Percentiles rank a stretch among this genome's conserved stretches.
These are phyloP conservation scores for Zoanthus solanderi DNA, from an alignment of 92 coral and sea anemone genomes.

Conservation along the genomic window DNA sequence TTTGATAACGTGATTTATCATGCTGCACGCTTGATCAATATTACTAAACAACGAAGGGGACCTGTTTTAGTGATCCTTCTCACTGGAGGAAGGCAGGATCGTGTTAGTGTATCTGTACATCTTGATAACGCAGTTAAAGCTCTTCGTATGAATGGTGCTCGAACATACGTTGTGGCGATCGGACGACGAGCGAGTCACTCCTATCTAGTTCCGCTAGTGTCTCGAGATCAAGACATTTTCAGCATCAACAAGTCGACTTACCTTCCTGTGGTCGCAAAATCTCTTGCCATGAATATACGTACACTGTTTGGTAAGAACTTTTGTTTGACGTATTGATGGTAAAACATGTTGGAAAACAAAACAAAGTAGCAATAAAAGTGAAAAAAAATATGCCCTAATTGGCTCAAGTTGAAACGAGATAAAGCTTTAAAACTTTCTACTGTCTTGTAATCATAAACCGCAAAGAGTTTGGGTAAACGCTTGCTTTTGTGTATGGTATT, in stretches of 20 bases:
- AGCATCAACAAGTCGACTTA: background rate
- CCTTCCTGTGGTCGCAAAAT: constrained; percentile 23
- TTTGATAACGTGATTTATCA: constrained; percentile 42
- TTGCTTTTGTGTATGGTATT: too few relatives aligned
- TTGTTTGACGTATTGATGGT: background rate
- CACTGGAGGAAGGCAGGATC: constrained; percentile 53
- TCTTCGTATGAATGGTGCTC: constrained; percentile 16
- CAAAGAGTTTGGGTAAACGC: too few relatives aligned
- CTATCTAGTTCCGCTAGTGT: constrained; percentile 11
- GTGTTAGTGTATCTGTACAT: constrained; percentile 18
- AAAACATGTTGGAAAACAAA: background rate
- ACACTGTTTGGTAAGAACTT: constrained; percentile 31
- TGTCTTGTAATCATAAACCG: too few relatives aligned
- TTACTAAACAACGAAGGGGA: constrained; percentile 40
- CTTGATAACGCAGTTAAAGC: constrained; percentile 13
- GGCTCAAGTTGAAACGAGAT: too few relatives aligned
- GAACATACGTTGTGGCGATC: constrained; percentile 28
- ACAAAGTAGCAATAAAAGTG: background rate
- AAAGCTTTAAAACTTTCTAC: too few relatives aligned
- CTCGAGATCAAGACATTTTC: constrained; percentile 25
- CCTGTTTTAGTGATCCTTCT: constrained; percentile 53
- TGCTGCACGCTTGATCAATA: constrained; percentile 9
- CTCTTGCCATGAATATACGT: constrained; percentile 14
- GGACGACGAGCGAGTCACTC: constrained; percentile 18
- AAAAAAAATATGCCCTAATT: too few relatives aligned